Evolutionary conservation across 2,113 vertebrate species (phyloP).

Genomic region (Penelope pileata): DNA sequence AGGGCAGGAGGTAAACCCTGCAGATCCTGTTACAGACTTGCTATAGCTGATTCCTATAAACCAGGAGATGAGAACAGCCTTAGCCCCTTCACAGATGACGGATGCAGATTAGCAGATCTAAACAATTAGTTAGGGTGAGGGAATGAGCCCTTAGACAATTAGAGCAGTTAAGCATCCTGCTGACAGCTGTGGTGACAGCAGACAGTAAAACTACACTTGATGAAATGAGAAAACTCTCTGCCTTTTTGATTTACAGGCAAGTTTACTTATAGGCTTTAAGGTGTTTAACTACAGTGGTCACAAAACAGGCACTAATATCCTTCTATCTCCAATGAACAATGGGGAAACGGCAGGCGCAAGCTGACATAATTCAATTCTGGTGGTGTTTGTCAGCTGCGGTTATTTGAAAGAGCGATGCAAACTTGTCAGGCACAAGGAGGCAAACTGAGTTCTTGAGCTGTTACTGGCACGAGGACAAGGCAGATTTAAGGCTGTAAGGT

Average conservation of each 20-base stretch:
- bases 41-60: constrained; percentile 64
- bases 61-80: constrained; percentile 53
- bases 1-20: not conserved
- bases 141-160: constrained; percentile 76
- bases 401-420: not conserved
- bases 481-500: not conserved
- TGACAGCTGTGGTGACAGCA: constrained; percentile 81
- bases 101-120: constrained; percentile 76
- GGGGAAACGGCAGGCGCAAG: not conserved
- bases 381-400: not conserved
- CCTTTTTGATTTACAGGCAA: constrained; percentile 72
- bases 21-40: not conserved
- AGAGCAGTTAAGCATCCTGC: constrained; percentile 73
- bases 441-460: not conserved
- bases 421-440: not conserved
- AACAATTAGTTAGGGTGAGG: constrained; percentile 79
- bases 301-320: constrained; percentile 7
- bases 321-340: not conserved
- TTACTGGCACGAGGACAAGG: not conserved
- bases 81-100: constrained; percentile 68
- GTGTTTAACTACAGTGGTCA: constrained; percentile 55
- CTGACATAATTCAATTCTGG: not conserved
- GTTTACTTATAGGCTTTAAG: constrained; percentile 54
- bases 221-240: constrained; percentile 66
- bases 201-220: constrained; percentile 68